Conservation (phyloP, 2,113 vertebrate species). For the Callocephalon fimbriatum region DNA sequence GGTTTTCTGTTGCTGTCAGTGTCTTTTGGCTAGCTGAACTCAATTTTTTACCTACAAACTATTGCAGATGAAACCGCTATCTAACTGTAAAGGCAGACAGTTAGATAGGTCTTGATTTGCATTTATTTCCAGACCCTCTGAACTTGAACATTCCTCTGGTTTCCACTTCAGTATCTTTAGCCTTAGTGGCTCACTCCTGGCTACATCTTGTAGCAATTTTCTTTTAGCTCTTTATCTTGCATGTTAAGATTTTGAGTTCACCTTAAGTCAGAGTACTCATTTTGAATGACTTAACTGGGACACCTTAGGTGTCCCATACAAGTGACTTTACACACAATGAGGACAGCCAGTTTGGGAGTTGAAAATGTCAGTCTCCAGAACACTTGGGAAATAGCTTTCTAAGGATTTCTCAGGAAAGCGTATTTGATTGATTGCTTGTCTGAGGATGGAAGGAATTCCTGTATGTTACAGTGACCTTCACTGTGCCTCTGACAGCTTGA, state of each 20-base stretch:
- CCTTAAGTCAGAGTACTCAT: background rate
- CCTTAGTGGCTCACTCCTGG: constrained; percentile 11
- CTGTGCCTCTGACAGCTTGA: background rate
- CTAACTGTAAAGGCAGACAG: background rate
- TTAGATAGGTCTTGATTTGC: background rate
- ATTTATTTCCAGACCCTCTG: background rate
- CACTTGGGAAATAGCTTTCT: background rate
- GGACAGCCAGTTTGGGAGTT: background rate
- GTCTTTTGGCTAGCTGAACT: background rate
- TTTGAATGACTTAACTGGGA: constrained; percentile 4
- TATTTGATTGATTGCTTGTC: background rate
- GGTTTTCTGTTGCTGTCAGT: constrained; percentile 31
- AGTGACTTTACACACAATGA: background rate
- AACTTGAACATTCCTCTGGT: background rate
- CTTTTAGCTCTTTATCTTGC: constrained; percentile 8
- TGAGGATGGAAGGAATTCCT: background rate
- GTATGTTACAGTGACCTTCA: background rate
- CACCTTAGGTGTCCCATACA: background rate
- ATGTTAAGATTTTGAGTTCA: background rate
- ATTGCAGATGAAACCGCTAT: background rate
- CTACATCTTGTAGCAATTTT: background rate
- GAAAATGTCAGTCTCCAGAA: background rate
- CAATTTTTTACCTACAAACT: background rate
- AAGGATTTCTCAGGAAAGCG: background rate
- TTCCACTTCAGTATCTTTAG: background rate